Evolutionary conservation across 2,113 vertebrate genomes (phyloP).

Genomic region (Bujurquina vittata): DNA sequence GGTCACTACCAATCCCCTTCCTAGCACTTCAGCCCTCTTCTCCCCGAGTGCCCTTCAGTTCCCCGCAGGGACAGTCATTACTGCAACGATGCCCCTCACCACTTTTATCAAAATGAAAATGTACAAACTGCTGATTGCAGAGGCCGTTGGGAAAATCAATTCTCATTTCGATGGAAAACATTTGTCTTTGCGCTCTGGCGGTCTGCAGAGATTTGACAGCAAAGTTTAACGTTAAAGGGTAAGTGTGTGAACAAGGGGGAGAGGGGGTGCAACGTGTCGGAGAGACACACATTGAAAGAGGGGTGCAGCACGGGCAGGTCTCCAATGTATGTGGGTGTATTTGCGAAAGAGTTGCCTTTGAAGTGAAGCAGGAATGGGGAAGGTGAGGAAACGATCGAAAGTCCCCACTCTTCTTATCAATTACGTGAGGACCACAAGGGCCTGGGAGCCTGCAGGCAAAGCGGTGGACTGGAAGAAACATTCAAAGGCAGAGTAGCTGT

Average conservation of each 20-base stretch:
- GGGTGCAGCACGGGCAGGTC: neutral
- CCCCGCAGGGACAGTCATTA: conserved; percentile 22
- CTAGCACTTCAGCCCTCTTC: neutral
- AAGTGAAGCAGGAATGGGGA: conserved; percentile 20
- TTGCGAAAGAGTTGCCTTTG: conserved; percentile 13
- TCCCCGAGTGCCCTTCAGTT: conserved; percentile 23
- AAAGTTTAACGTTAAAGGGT: conserved; percentile 57
- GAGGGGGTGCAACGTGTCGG: neutral
- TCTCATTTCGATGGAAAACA: conserved; percentile 75
- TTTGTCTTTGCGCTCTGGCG: conserved; percentile 71
- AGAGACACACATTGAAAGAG: neutral
- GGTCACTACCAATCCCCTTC: neutral
- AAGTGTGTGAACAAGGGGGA: neutral
- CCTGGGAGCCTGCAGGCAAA: conserved; percentile 36
- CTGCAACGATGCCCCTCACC: conserved; percentile 19
- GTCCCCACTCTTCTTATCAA: conserved; percentile 48
- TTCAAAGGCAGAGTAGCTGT: conserved; percentile 35
- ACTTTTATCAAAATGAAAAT: conserved; percentile 67
- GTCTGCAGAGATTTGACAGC: conserved; percentile 50
- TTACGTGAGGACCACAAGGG: conserved; percentile 17
- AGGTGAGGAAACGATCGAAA: conserved; percentile 36
- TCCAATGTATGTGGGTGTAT: neutral
- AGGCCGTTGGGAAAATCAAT: conserved; percentile 73
- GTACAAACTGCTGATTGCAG: conserved; percentile 66
- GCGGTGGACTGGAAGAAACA: conserved; percentile 29